Base-by-base conservation (phyloP, 2,113 vertebrate genomes). In the Morphnarchus princeps region DNA sequence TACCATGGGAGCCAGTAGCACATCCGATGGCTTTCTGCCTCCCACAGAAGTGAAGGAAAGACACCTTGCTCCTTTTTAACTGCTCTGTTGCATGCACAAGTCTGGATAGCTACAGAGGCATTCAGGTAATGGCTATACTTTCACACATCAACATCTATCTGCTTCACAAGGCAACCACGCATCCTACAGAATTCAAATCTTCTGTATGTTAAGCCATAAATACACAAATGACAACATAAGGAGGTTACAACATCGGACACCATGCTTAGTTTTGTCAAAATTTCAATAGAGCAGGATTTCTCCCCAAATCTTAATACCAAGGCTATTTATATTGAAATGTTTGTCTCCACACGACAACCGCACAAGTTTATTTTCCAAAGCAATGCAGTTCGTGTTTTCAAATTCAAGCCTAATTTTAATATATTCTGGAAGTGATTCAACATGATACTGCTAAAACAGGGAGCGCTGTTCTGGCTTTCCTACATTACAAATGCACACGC, bases 1-100 rank as follows among this genome's bases (percentile, higher is more conserved):
- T 29, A 65, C 45, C 2, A 1, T 4, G 18, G 45, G 55, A 43
- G 20, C 42, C 55, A 49, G 11, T 0, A 54, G 52, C 49, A 34
- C 82, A 90, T 9, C 5, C 0, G 0, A 21, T 7, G 2, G 11
- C 28, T 65, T 65, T 78, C 45, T 63, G n/a, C 42, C 71, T 52
- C n/a, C 29, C 40, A 13, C 10, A 0, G 11, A 50, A 43, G 28
- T 4, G 20, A 78, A 71, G 22, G n/a, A 19, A 40, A 45, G 45
- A 1, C 34, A 14, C 43, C 5, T 2, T 1, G 31, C 58, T 84
- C 54, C 82, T 73, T 32, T 31, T 12, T 4, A 17, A 54, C 63
- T 7, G 12, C 52, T 32, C 1, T 0, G 10, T 2, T n/a, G 66
- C 63, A 63, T 1, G 2, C 4, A 3, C 52, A 36, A 32, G 54